These are phyloP conservation scores for Oenanthe oenanthe DNA, from an alignment of 2,113 vertebrate genomes.

Conservation along the genomic window DNA sequence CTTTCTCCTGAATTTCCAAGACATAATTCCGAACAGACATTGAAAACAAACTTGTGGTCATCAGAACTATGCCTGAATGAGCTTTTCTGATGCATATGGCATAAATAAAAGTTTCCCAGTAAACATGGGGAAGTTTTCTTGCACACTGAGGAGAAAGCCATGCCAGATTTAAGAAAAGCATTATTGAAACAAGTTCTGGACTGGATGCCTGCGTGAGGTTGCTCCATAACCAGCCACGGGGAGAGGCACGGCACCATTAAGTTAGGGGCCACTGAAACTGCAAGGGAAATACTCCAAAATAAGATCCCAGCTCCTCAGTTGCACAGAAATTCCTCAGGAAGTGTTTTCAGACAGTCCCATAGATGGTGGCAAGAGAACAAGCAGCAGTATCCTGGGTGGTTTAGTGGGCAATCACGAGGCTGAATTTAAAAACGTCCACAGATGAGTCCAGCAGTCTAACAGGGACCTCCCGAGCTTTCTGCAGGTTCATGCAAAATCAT, in stretches of 20 bases:
- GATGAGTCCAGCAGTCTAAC: not conserved
- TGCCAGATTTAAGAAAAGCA: not conserved
- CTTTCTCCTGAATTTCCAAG: conserved; percentile 26
- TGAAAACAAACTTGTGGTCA: conserved; percentile 47
- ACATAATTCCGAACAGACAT: conserved; percentile 35
- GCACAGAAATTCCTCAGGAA: not conserved
- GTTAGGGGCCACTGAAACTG: not conserved
- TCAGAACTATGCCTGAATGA: conserved; percentile 11
- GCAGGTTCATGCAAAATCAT: not conserved
- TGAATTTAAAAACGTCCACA: not conserved
- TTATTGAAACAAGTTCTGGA: not conserved
- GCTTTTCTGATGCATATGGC: not conserved
- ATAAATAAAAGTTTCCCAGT: conserved; percentile 26
- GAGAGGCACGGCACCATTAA: not conserved
- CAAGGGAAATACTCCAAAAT: not conserved
- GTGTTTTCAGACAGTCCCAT: not conserved
- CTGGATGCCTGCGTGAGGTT: not conserved
- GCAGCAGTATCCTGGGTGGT: not conserved
- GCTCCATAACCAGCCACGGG: not conserved
- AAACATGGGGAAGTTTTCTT: not conserved
- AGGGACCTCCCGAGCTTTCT: not conserved
- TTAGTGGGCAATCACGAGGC: not conserved
- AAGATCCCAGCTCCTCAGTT: not conserved
- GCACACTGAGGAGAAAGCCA: not conserved
- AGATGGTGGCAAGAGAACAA: not conserved